Evolutionary conservation across 2,797 vertebrate genomes (phyloP), one percentile per base, ranked within the genome.

Genomic region (Pseudochirops corinnae): DNA sequence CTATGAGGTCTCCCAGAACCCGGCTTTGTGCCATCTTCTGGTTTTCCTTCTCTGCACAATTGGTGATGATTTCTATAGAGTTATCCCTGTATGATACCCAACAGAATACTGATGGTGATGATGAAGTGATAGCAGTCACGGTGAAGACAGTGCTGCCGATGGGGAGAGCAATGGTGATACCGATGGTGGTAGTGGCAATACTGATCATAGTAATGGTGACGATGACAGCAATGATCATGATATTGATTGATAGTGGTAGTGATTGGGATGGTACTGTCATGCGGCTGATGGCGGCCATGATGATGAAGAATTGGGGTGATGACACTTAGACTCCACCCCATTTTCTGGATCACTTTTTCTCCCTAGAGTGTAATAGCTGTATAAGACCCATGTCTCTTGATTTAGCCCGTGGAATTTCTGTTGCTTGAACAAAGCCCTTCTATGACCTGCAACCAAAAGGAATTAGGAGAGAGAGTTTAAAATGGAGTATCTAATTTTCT

Each of bases 381-480:
- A 26, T 14, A 33, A 94, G 94, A 94, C 91, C 52, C 92, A 33
- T 53, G 11, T 16, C 90, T 93, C 93, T 91, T 58, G 56, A 24
- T 74, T 55, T 91, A 46, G 94, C 57, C 94, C 74, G 87, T 94
- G 93, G 94, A 94, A 93, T 95, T 55, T 93, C 93, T 46, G 28
- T 33, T 91, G 87, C 92, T 53, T 96, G 94, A 96, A 97, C 94
- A 95, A 93, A 96, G 90, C 60, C 87, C 55, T 92, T 95, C 96
- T 96, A 96, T 97, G 95, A 92, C 74, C 55, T 95, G 21, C 74
- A 46, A 82, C 74, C 74, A 46, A 82, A 82, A 82, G 55, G 97
- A 97, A 96, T 56, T 93, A 74, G 94, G 93, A 96, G 24, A 57
- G 93, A 5, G 18, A 55, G 92, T 95, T 98, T 95, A 98, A 98